Base-by-base conservation (phyloP, 2,888 invertebrate species). In the Lasius platythorax region DNA sequence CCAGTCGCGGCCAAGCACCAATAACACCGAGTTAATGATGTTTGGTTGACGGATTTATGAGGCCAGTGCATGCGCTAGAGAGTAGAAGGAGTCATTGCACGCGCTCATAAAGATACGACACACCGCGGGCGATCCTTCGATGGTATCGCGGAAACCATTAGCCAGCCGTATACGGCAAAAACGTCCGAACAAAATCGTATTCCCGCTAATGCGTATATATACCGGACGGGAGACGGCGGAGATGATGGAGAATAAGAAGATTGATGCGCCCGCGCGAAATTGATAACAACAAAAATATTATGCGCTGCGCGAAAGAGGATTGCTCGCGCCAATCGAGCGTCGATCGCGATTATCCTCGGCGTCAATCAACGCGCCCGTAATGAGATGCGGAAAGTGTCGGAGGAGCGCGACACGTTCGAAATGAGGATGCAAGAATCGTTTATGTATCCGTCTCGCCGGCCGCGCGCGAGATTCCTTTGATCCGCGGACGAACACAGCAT, bases 1-100 rank as follows among this genome's bases (percentile, higher is more conserved):
- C 87, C 87, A 91, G 91, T 91, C 90, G 91, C 89, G 85, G 86
- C 87, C 91, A 83, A 91, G 90, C 89, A 91, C 92, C 90, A 88
- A 91, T 91, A 91, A 91, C 89, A 85, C 85, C 88, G 78, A 90
- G 89, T 92, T 91, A 92, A 92, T 92, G 91, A 92, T 92, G 90
- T 92, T 92, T 89, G 88, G 89, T 90, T 91, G 91, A 90, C 90
- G 91, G 88, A 92, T 92, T 92, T 92, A 92, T 87, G 92, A 91
- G 91, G 89, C 87, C 91, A 89, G 87, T 87, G 92, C 89, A 88
- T 89, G 87, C 86, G 83, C 78, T 85, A 37, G 56, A 50, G 87
- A 83, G 84, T 85, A 89, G 91, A 81, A 90, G 90, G 88, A 91
- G 90, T 91, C 90, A 89, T 91, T 91, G 90, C 90, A 91, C 90